A percentile compares a stretch with the other conserved stretches of the same genome.
These are phyloP conservation scores for Phrynosoma platyrhinos DNA, from an alignment of 2,113 vertebrate genomes.

Conservation along the genomic window DNA sequence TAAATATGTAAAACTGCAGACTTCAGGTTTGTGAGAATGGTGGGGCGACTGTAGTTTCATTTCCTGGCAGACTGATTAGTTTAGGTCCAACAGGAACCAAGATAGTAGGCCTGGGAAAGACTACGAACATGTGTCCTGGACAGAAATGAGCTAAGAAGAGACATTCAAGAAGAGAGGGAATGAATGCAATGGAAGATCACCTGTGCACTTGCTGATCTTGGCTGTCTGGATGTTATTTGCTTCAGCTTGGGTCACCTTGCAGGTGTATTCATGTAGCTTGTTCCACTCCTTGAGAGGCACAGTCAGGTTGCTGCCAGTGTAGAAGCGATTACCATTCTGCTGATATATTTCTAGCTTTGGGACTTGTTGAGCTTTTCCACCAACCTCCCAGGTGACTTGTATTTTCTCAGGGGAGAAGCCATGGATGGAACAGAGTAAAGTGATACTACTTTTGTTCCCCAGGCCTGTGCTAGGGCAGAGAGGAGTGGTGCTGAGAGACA, in stretches of 20 bases:
- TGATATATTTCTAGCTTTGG: not conserved
- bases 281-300: conserved; percentile 7
- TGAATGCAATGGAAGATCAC: not conserved
- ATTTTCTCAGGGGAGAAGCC: conserved; percentile 7
- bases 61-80: too few relatives aligned
- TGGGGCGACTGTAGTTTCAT: too few relatives aligned
- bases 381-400: not conserved
- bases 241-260: not conserved
- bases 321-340: not conserved
- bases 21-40: too few relatives aligned
- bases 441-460: not conserved
- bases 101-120: not conserved
- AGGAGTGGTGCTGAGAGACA: not conserved
- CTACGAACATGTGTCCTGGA: not conserved
- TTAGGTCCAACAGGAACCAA: not conserved
- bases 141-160: not conserved
- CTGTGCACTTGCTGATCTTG: conserved; percentile 26
- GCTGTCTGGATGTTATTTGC: not conserved
- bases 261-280: not conserved
- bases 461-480: not conserved
- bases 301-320: not conserved
- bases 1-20: too few relatives aligned
- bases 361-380: not conserved
- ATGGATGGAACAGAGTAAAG: conserved; percentile 19
- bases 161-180: not conserved